phyloP scores from a whole-genome alignment of 2,113 vertebrate species.

The Pachycephala philippinensis region DNA sequence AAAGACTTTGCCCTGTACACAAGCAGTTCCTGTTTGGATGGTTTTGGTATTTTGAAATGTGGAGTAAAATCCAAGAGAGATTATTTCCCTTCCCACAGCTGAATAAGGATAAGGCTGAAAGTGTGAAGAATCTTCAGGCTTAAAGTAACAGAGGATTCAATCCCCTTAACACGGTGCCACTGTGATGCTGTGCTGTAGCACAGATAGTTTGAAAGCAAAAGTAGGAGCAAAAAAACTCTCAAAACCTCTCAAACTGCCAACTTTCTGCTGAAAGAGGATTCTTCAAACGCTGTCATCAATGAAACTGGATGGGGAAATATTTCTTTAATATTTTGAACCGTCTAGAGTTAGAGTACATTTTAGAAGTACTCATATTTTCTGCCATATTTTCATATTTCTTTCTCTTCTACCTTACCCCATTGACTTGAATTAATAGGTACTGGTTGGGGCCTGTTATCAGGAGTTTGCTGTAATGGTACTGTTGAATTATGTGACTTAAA shows the following conservation, averaged over 20 bases:
- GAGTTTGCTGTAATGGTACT: not conserved
- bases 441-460: not conserved
- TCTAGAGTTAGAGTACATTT: not conserved
- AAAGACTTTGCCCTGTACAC: constrained; percentile 42
- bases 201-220: not conserved
- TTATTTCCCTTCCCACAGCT: not conserved
- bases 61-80: constrained; percentile 33
- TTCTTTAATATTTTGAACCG: not conserved
- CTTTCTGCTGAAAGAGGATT: not conserved
- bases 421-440: not conserved
- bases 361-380: not conserved
- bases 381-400: not conserved
- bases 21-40: constrained; percentile 50
- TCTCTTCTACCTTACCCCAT: not conserved
- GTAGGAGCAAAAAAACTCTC: too few species aligned
- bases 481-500: not conserved
- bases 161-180: not conserved
- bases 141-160: not conserved
- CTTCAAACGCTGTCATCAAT: not conserved
- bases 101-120: constrained; percentile 8
- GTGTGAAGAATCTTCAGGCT: not conserved
- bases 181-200: not conserved
- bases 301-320: not conserved
- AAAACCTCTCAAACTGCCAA: not conserved
- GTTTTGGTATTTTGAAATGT: constrained; percentile 46